Conservation (phyloP, 2,797 vertebrate species). For the Natrix natrix region DNA sequence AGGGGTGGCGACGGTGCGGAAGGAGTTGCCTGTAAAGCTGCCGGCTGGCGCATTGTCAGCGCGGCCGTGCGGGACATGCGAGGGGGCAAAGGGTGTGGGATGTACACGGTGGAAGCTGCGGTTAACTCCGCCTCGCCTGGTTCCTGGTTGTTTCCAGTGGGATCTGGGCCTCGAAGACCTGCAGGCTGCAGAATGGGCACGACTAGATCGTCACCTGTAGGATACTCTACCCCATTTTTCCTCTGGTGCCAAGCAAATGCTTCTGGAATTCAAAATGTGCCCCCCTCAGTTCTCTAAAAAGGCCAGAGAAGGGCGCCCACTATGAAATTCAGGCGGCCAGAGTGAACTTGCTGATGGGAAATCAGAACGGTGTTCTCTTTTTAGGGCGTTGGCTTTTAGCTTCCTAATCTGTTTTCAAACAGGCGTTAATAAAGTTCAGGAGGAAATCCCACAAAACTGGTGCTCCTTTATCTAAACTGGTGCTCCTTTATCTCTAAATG, state of each 20-base stretch:
- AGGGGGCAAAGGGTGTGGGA: not conserved
- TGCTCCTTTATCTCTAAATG: not conserved
- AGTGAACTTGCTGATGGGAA: not conserved
- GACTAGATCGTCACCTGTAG: conserved; percentile 56
- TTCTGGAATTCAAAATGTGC: not conserved
- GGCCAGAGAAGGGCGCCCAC: conserved; percentile 8
- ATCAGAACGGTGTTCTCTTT: not conserved
- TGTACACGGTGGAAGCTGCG: not conserved
- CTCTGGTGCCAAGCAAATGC: not conserved
- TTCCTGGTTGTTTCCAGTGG: not conserved
- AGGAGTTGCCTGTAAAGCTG: not conserved
- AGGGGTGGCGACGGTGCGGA: not conserved
- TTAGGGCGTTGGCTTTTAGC: not conserved
- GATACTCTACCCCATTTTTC: not conserved
- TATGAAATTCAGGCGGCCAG: not conserved
- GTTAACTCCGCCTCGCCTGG: not conserved
- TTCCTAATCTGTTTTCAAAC: not conserved
- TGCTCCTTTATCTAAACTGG: too few species aligned
- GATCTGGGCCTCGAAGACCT: conserved; percentile 4
- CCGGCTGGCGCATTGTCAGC: not conserved
- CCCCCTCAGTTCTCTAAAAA: not conserved
- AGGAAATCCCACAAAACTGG: not conserved
- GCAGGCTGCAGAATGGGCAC: not conserved
- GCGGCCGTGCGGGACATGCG: not conserved
- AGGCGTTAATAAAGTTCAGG: not conserved